phyloP scores from a whole-genome alignment of 2,888 invertebrate genomes.

The Epistrophe grossulariae region DNA sequence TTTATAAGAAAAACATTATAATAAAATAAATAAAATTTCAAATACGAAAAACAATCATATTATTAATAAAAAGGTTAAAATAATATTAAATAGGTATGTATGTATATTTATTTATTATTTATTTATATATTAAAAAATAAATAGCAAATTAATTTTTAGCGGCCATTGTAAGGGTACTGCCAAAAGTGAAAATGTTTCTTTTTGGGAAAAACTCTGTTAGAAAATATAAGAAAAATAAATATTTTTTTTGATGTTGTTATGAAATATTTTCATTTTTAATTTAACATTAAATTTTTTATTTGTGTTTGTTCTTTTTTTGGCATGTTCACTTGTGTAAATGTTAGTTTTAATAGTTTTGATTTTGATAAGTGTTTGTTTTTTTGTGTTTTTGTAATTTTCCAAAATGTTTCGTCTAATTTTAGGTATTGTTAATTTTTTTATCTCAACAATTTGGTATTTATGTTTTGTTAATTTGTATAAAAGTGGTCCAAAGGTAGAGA shows the following conservation, averaged over 20 bases:
- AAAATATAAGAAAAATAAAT: slow-evolving; percentile 43
- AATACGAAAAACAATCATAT: slow-evolving; percentile 33
- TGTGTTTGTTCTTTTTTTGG: slow-evolving; percentile 20
- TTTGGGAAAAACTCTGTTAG: slow-evolving; percentile 68
- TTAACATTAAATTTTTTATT: slow-evolving; percentile 9
- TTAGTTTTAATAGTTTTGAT: slow-evolving; percentile 23
- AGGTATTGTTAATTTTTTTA: slow-evolving; percentile 9
- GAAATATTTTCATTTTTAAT: neutral
- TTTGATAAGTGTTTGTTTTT: neutral
- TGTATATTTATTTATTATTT: slow-evolving; percentile 6
- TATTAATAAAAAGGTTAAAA: slow-evolving; percentile 35
- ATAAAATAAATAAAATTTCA: slow-evolving; percentile 35
- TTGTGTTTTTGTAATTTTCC: slow-evolving; percentile 26
- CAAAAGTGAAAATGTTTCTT: slow-evolving; percentile 73
- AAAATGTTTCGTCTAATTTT: neutral
- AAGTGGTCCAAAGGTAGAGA: slow-evolving; percentile 70
- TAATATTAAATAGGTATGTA: slow-evolving; percentile 18
- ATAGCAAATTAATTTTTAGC: slow-evolving; percentile 60
- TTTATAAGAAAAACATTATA: slow-evolving; percentile 51
- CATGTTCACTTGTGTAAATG: slow-evolving; percentile 26
- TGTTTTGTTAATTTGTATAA: slow-evolving; percentile 55
- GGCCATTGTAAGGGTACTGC: slow-evolving; percentile 73
- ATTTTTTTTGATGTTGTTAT: slow-evolving; percentile 14
- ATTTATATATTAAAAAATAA: slow-evolving; percentile 21
- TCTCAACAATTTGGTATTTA: slow-evolving; percentile 34